Evolutionary conservation across 2,888 invertebrate genomes (phyloP).

Genomic region (Amblyteles armatorius): DNA sequence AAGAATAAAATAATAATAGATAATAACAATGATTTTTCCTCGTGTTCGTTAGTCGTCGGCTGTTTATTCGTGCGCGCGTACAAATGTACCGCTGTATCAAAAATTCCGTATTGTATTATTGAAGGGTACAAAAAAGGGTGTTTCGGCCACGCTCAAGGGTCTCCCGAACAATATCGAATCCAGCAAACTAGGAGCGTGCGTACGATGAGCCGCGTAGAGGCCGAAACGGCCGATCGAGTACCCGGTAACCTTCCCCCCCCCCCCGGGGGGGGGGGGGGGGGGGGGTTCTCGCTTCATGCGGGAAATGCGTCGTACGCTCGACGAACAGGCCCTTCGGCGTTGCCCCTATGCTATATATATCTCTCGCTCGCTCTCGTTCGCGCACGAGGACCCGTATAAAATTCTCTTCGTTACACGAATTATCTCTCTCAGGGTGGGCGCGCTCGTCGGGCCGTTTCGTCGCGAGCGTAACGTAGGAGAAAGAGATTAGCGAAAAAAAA

Average conservation of each 20-base stretch:
- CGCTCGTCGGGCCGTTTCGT: conserved; percentile 26
- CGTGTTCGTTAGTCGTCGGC: neutral
- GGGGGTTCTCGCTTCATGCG: conserved; percentile 9
- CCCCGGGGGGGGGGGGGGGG: neutral
- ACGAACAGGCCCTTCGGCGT: conserved; percentile 20
- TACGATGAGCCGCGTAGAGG: conserved; percentile 2
- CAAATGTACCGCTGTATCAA: neutral
- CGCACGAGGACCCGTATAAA: conserved; percentile 51
- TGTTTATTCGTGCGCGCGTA: conserved; percentile 17
- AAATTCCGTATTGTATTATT: neutral
- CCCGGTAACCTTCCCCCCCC: conserved; percentile 13
- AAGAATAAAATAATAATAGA: neutral
- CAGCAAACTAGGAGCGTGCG: conserved; percentile 29
- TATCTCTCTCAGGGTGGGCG: conserved; percentile 41
- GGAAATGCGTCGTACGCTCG: conserved; percentile 17
- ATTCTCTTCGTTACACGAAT: conserved; percentile 59
- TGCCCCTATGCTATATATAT: neutral
- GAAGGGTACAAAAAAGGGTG: conserved; percentile 32
- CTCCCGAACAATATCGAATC: conserved; percentile 39
- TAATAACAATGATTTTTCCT: neutral
- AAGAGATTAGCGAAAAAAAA: conserved; percentile 8
- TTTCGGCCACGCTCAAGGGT: conserved; percentile 19
- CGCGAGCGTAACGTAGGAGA: conserved; percentile 23
- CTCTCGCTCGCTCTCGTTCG: neutral
- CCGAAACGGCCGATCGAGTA: neutral